Conservation (phyloP, 2,113 vertebrate species). For the Rhodinocichla rosea region DNA sequence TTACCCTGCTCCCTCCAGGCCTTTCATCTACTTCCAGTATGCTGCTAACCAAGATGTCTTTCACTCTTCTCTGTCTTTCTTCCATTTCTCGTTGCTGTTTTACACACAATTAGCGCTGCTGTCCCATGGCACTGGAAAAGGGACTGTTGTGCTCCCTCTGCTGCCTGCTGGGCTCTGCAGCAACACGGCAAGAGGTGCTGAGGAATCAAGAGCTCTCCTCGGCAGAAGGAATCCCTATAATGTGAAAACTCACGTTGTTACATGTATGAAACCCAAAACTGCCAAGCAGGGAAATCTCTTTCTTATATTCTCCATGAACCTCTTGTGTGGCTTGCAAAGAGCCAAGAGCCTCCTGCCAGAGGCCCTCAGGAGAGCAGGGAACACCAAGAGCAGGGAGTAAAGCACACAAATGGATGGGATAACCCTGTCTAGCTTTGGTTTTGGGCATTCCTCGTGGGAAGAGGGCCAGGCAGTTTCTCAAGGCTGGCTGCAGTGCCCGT, state of each 20-base stretch:
- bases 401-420: background rate
- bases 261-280: background rate
- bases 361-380: background rate
- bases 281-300: background rate
- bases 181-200: background rate
- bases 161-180: constrained; percentile 40
- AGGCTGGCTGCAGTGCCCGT: background rate
- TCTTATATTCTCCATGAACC: rapidly evolving
- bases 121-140: background rate
- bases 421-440: background rate
- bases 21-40: background rate
- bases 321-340: background rate
- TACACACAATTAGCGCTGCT: background rate
- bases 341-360: background rate
- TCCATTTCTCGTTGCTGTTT: background rate
- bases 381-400: background rate
- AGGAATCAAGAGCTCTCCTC: background rate
- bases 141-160: constrained; percentile 53
- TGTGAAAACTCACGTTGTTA: background rate
- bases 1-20: background rate
- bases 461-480: background rate
- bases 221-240: background rate
- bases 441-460: background rate
- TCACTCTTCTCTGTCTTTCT: background rate
- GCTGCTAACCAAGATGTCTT: background rate